Conservation (phyloP, 2,113 vertebrate genomes). For the Salvelinus alpinus region DNA sequence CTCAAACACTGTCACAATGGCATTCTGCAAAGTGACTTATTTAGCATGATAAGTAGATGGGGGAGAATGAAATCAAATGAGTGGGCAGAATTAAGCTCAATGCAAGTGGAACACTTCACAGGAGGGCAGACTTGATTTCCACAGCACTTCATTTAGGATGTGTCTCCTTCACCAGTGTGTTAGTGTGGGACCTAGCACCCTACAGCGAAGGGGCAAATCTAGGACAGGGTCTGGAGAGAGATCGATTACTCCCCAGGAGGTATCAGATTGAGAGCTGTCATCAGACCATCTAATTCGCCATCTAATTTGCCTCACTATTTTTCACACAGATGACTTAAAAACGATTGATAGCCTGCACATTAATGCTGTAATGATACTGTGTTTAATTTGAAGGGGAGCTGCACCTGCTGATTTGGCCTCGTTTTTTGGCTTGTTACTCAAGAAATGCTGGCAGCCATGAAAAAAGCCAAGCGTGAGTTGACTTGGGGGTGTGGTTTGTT, state of each 20-base stretch:
- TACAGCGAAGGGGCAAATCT: slow-evolving; percentile 46
- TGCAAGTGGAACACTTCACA: slow-evolving; percentile 76
- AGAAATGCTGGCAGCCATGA: too few species aligned
- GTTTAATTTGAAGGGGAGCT: slow-evolving; percentile 37
- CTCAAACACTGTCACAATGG: slow-evolving; percentile 65
- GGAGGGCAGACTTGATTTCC: slow-evolving; percentile 74
- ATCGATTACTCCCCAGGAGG: slow-evolving; percentile 45
- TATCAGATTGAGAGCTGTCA: slow-evolving; percentile 48
- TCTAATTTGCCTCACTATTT: slow-evolving; percentile 40
- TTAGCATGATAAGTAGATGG: slow-evolving; percentile 63
- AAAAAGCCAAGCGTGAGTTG: too few species aligned
- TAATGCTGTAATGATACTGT: slow-evolving; percentile 41
- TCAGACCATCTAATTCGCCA: slow-evolving; percentile 10
- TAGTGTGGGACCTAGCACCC: slow-evolving; percentile 39
- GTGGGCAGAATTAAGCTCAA: slow-evolving; percentile 75
- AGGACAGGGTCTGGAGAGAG: slow-evolving; percentile 47
- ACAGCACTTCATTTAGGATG: slow-evolving; percentile 73
- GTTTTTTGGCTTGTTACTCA: too few species aligned
- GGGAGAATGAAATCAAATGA: slow-evolving; percentile 72
- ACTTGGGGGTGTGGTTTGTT: too few species aligned
- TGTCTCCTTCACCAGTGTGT: slow-evolving; percentile 63
- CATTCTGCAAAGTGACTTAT: slow-evolving; percentile 62
- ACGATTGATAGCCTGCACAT: slow-evolving; percentile 47
- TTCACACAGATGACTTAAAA: slow-evolving; percentile 53
- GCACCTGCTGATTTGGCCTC: neutral